Evolutionary conservation across 2,797 vertebrate species (phyloP).

Genomic region (Streptopelia turtur): DNA sequence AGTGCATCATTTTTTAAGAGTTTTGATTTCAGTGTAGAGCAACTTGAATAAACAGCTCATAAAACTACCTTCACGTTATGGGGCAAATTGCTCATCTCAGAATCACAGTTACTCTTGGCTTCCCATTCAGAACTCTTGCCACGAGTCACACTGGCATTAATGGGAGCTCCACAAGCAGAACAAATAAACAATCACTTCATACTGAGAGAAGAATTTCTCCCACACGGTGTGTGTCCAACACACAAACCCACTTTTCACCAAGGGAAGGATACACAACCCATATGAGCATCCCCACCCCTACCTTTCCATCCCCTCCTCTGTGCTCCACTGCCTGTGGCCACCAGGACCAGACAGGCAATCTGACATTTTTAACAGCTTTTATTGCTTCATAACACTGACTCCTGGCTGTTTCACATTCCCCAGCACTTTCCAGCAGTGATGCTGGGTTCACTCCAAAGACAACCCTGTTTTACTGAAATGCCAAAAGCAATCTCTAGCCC

Average conservation of each 20-base stretch:
- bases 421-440: neutral
- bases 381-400: neutral
- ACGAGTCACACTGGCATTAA: neutral
- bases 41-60: conserved; percentile 16
- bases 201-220: conserved; percentile 59
- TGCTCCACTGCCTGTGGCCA: neutral
- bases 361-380: conserved; percentile 47
- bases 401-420: neutral
- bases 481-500: conserved; percentile 27
- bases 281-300: neutral
- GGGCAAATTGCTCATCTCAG: conserved; percentile 64
- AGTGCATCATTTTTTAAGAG: neutral
- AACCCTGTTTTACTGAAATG: neutral
- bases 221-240: conserved; percentile 10
- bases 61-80: conserved; percentile 30
- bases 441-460: neutral
- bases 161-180: conserved; percentile 58
- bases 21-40: neutral
- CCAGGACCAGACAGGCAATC: neutral
- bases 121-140: neutral
- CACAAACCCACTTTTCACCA: neutral
- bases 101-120: conserved; percentile 38
- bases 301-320: neutral
- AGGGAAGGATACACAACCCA: neutral
- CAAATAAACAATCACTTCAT: conserved; percentile 65